These are phyloP conservation scores for Lateolabrax maculatus DNA, from an alignment of 2,797 vertebrate species.

Conservation along the genomic window DNA sequence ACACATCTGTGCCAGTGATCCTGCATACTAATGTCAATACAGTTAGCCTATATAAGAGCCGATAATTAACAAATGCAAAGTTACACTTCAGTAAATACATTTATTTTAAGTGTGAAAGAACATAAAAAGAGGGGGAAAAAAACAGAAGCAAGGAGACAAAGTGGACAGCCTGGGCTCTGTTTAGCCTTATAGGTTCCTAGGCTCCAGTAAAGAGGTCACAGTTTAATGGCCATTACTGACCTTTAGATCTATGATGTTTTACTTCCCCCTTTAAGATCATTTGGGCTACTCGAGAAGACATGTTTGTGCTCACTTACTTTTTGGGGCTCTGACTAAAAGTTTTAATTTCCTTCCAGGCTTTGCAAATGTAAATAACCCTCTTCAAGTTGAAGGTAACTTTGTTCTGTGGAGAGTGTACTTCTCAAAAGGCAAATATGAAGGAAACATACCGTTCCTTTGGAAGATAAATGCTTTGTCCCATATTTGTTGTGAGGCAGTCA, in stretches of 20 bases:
- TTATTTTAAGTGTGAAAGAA: not conserved
- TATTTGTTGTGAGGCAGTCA: not conserved
- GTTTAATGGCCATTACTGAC: not conserved
- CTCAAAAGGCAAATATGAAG: not conserved
- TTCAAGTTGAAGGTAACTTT: not conserved
- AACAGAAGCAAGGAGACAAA: not conserved
- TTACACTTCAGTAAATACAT: not conserved
- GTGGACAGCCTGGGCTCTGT: not conserved
- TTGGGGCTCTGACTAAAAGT: not conserved
- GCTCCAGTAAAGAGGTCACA: not conserved
- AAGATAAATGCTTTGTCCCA: not conserved
- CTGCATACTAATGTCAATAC: not conserved
- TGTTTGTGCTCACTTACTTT: not conserved
- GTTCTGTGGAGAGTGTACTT: not conserved
- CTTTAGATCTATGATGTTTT: not conserved
- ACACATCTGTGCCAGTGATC: not conserved
- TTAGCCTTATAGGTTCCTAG: not conserved
- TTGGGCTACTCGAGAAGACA: not conserved
- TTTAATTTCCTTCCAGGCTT: slow-evolving; percentile 8
- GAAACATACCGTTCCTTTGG: not conserved
- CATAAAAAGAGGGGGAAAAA: not conserved
- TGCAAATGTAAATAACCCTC: not conserved
- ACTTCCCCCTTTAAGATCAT: not conserved
- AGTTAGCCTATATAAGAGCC: too few species aligned
- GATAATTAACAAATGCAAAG: not conserved